A percentile compares a stretch with the other conserved stretches of the same genome.
phyloP scores from a whole-genome alignment of 2,888 invertebrate genomes.

The Drosophila atripex region DNA sequence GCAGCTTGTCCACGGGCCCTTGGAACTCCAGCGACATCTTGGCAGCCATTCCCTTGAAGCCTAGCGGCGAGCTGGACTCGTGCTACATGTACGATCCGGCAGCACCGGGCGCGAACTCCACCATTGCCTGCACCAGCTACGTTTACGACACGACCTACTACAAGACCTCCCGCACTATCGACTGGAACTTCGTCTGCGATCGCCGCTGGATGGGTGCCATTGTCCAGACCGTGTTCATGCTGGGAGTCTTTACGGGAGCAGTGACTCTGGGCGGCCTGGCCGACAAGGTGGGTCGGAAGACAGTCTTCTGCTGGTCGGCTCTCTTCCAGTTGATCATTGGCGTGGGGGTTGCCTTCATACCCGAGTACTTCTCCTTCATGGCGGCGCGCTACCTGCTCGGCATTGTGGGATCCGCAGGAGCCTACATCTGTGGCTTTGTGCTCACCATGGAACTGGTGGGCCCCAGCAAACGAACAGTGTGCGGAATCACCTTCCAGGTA shows the following conservation, averaged over 20 bases:
- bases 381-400: constrained; percentile 89
- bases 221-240: constrained; percentile 90
- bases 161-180: constrained; percentile 89
- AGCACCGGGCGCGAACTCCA: constrained; percentile 81
- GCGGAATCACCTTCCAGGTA: constrained; percentile 88
- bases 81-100: constrained; percentile 85
- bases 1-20: constrained; percentile 84
- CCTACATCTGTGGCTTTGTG: constrained; percentile 85
- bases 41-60: constrained; percentile 86
- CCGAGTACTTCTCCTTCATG: constrained; percentile 90
- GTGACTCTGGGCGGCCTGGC: constrained; percentile 91
- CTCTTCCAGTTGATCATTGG: constrained; percentile 89
- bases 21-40: constrained; percentile 86
- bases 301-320: constrained; percentile 91
- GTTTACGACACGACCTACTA: constrained; percentile 90
- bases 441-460: constrained; percentile 93
- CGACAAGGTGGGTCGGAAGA: constrained; percentile 92
- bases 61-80: constrained; percentile 86
- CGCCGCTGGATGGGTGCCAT: constrained; percentile 92
- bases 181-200: constrained; percentile 93
- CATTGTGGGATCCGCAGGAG: constrained; percentile 92
- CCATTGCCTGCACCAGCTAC: constrained; percentile 85
- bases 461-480: constrained; percentile 90
- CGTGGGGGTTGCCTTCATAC: constrained; percentile 90
- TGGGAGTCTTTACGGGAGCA: constrained; percentile 92